Base-by-base conservation (phyloP, 2,888 invertebrate genomes). In the Tromatobia lineatoria region DNA sequence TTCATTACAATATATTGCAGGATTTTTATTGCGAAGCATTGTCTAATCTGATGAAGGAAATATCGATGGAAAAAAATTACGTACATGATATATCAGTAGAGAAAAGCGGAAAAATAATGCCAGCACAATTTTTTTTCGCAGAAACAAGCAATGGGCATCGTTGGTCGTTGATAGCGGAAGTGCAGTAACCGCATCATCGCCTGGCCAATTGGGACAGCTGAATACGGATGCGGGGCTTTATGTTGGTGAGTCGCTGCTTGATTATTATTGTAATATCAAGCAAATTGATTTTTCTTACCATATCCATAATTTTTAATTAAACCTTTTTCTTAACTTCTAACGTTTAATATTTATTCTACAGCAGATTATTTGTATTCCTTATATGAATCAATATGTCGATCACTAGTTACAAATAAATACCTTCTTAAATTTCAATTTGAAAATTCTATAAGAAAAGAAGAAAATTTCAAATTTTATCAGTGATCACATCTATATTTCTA, bases 171-270 rank as follows among this genome's bases (percentile, higher is more conserved):
- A 99, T 94, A 97, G 97, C 64, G 96, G 97, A 74, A 97, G 97
- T 73, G 96, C 97, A 6, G 95, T 97, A 34, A 97, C 97, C 0
- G 96, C 96, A 69, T 96, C 97, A 88, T 97, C 98, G 13, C 98
- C 98, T 0, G 98, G 98, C 70, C 96, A 96, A 91, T 95, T 98
- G 86, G 96, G 97, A 88, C 97, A 97, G 93, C 95, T 98, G 66
- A 98, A 98, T 93, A 97, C 97, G 13, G 97, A 98, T 91, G 97
- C 97, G 85, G 97, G 98, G 87, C 96, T 99, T 71, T 99, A 97
- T 94, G 96, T 99, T 90, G 99, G 99, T 98, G 94, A 95, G 95
- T 90, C 15, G 20, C 13, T 71, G 54, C 52, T 20, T 59, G 23
- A 52, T 66, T n/a, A 61, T 77, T 66, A 29, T 78, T 47, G 1